Evolutionary conservation across 2,888 invertebrate genomes (phyloP).

Genomic region (Zhuqinia jingwanae): DNA sequence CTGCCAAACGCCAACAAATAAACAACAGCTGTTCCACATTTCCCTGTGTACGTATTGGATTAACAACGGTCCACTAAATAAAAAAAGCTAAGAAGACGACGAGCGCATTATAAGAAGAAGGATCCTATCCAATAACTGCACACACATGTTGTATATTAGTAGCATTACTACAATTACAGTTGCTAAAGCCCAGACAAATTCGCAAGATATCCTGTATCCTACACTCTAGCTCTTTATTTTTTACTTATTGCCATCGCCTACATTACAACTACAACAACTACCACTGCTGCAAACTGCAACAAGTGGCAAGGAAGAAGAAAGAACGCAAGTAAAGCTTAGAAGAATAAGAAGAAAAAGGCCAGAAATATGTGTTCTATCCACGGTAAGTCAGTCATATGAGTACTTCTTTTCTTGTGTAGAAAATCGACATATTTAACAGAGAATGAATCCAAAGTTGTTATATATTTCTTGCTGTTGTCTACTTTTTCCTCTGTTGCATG

Average conservation of each 20-base stretch:
- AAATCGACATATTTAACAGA: too few relatives aligned
- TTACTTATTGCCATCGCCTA: not conserved
- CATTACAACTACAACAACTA: too few relatives aligned
- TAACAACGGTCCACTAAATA: slow-evolving; percentile 52
- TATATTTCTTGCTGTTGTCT: too few relatives aligned
- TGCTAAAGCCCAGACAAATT: too few relatives aligned
- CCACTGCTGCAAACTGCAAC: slow-evolving; percentile 59
- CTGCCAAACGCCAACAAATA: slow-evolving; percentile 19
- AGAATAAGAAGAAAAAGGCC: too few relatives aligned
- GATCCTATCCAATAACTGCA: too few relatives aligned
- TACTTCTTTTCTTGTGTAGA: not conserved
- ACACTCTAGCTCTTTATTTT: not conserved
- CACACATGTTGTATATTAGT: too few relatives aligned
- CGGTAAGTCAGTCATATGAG: slow-evolving; percentile 43
- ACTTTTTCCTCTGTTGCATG: too few relatives aligned
- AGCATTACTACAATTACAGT: too few relatives aligned
- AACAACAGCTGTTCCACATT: slow-evolving; percentile 10
- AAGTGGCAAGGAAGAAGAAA: slow-evolving; percentile 50
- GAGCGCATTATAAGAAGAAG: not conserved
- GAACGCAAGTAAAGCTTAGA: slow-evolving; percentile 1
- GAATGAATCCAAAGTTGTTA: too few relatives aligned
- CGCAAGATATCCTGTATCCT: too few relatives aligned
- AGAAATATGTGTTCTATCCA: slow-evolving; percentile 65
- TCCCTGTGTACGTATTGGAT: slow-evolving; percentile 38
- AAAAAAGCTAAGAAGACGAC: not conserved